Conservation (phyloP, 2,888 invertebrate genomes). For the Cosmorhoe ocellata region DNA sequence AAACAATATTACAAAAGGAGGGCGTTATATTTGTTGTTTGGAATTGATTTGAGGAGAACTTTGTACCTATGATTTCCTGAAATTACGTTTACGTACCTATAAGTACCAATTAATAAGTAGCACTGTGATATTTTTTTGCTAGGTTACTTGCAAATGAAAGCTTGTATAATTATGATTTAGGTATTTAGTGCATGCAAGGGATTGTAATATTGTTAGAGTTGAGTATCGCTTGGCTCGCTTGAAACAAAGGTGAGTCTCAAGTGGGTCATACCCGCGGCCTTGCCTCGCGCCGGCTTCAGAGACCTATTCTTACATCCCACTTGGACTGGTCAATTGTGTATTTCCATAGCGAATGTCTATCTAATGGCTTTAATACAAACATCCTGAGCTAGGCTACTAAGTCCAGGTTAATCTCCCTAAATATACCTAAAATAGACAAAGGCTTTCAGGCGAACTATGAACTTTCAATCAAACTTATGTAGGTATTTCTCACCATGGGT, state of each 20-base stretch:
- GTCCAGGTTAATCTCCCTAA: background rate
- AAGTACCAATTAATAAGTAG: too few relatives aligned
- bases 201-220: conserved; percentile 47
- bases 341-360: conserved; percentile 12
- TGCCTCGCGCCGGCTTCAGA: conserved; percentile 62
- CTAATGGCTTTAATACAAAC: background rate
- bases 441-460: too few relatives aligned
- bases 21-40: too few relatives aligned
- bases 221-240: conserved; percentile 51
- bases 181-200: conserved; percentile 19
- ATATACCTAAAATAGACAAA: background rate
- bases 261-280: conserved; percentile 70
- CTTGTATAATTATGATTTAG: too few relatives aligned
- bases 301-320: conserved; percentile 58
- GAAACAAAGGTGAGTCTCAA: conserved; percentile 73
- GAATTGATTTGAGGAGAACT: too few relatives aligned
- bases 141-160: too few relatives aligned
- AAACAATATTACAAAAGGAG: too few relatives aligned
- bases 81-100: too few relatives aligned
- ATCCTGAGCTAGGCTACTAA: background rate
- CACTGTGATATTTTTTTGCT: too few relatives aligned
- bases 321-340: conserved; percentile 19
- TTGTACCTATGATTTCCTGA: too few relatives aligned
- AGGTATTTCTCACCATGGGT: too few relatives aligned
- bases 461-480: too few relatives aligned